phyloP scores from a whole-genome alignment of 23 tunicate species.

The Trididemnum nubilum region DNA sequence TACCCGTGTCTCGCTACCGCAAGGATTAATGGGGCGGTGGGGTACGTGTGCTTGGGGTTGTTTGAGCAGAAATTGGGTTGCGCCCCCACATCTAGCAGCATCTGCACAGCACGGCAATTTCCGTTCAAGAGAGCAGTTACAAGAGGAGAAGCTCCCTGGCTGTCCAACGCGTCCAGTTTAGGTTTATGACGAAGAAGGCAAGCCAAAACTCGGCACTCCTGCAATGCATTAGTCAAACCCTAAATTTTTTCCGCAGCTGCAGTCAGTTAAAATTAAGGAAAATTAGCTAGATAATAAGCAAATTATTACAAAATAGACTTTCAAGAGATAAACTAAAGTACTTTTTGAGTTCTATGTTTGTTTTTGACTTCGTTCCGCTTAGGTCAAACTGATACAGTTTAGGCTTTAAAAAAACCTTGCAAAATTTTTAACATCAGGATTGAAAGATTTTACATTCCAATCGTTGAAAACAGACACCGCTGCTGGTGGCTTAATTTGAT shows the following conservation, averaged over 20 bases:
- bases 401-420: no score
- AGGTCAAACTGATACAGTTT: no score
- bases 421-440: no score
- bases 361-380: no score
- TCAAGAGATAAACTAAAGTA: no score
- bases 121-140: slow-evolving; percentile 65
- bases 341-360: no score
- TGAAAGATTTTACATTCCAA: no score
- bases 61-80: slow-evolving; percentile 87
- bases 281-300: neutral
- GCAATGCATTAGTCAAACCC: neutral
- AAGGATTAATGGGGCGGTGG: slow-evolving; percentile 88
- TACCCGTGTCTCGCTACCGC: slow-evolving; percentile 96
- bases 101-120: slow-evolving; percentile 76
- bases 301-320: no score
- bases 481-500: no score
- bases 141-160: slow-evolving; percentile 87
- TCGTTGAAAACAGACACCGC: no score
- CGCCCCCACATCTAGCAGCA: slow-evolving; percentile 94
- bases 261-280: neutral
- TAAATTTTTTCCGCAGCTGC: neutral
- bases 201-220: slow-evolving; percentile 90
- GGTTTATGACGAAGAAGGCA: slow-evolving; percentile 88
- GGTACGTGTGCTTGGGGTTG: slow-evolving; percentile 76
- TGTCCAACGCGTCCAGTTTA: slow-evolving; percentile 72